These are phyloP conservation scores for Cephus runcator DNA, from an alignment of 2,888 invertebrate genomes.

Conservation along the genomic window DNA sequence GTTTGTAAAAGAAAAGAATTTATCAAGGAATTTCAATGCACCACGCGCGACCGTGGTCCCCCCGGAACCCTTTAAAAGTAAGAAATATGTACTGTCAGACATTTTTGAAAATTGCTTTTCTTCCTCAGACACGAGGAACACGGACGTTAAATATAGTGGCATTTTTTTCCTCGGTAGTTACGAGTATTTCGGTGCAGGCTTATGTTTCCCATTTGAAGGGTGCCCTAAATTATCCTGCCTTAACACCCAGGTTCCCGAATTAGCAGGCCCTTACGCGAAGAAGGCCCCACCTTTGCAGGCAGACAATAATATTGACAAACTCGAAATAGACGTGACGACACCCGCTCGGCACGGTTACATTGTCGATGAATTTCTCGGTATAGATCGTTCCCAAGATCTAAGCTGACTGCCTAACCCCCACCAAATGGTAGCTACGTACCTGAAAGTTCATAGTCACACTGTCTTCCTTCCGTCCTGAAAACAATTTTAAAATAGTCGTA, in stretches of 20 bases:
- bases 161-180: not conserved
- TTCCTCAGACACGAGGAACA: not conserved
- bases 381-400: not conserved
- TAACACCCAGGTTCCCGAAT: constrained; percentile 29
- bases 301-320: constrained; percentile 19
- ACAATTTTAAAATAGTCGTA: not conserved
- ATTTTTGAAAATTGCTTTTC: not conserved
- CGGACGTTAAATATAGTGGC: constrained; percentile 3
- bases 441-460: not conserved
- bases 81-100: not conserved
- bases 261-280: constrained; percentile 24
- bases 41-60: not conserved
- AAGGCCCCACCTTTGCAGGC: constrained; percentile 6
- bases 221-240: constrained; percentile 38
- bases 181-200: constrained; percentile 5
- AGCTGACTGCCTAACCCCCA: not conserved
- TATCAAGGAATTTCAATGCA: not conserved
- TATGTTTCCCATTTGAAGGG: constrained; percentile 13
- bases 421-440: not conserved
- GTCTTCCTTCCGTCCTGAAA: not conserved
- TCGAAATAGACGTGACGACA: not conserved
- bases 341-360: not conserved
- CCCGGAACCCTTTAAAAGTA: not conserved
- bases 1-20: not conserved
- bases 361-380: not conserved